Evolutionary conservation across 2,797 vertebrate species (phyloP), one percentile per base, ranked within the genome.

Genomic region (Fistularia commersonii): DNA sequence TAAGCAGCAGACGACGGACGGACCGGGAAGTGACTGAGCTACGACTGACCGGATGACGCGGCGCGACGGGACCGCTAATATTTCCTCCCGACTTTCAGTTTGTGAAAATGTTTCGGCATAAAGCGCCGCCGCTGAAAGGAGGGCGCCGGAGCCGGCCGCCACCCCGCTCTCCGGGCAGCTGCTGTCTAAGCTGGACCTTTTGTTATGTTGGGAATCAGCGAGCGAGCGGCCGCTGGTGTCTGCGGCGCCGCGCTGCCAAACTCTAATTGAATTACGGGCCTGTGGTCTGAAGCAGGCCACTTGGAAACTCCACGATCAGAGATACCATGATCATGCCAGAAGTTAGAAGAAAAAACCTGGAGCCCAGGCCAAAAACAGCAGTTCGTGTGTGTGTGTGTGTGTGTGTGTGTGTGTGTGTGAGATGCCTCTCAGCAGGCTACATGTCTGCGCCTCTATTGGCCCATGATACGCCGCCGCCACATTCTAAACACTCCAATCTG

Each of bases 221-320:
- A 1, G n/a, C 57, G 63, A 73, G n/a, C n/a, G n/a, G 47, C 57
- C 45, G 49, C 45, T 59, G 53, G 50, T 72, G 57, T 66, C 67
- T 61, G n/a, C n/a, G 49, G 46, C 53, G 51, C 47, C 8, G 14
- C 39, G 48, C 48, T 73, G 70, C 64, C 64, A 67, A 69, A 38
- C 42, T 52, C 54, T 66, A 73, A 81, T 64, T 62, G 39, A 75
- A 77, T 73, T 62, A 73, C 61, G 51, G 48, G 59, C 45, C 48
- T 66, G 66, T 69, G 79, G 80, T 72, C 48, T 43, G 60, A 66
- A 64, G 58, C 45, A 68, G 54, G 62, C 60, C 48, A 57, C 44
- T 71, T 73, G 76, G 68, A 79, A 81, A 76, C 63, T 67, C 51
- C 69, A 62, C 55, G 37, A 61, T 61, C 49, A 61, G 31, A 66